Evolutionary conservation across 2,888 invertebrate genomes (phyloP), one percentile per base, ranked within the genome.

Genomic region (Phania funesta): DNA sequence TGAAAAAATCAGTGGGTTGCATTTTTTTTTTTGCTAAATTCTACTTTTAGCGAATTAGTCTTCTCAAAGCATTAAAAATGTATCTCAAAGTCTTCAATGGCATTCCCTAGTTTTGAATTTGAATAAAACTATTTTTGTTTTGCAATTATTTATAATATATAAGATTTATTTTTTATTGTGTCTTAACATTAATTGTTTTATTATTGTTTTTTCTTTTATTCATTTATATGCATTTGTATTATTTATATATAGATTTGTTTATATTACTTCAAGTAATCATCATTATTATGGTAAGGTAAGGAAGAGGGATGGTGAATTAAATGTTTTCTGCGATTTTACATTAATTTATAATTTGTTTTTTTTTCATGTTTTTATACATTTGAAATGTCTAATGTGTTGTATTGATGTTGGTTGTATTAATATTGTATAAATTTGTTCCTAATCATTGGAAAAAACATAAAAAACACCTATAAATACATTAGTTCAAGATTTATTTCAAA

Each of bases 121-220:
- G 29, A 71, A 65, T 56, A 65, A 58, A 58, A 74, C 35, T 46
- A 8, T 11, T 13, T 8, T 1, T 62, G 65, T 81, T 78, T 65
- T 81, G 78, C 83, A 81, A 75, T 80, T 71, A 83, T 75, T 75
- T 81, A 78, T 78, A n/a, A n/a, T n/a, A 81, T 67, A 71, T 79
- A 76, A 79, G 48, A 78, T 77, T 78, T 81, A 73, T 81, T 73
- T 65, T 67, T 62, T 64, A 46, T 18, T 65, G 52, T 84, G 70
- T 26, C 80, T 84, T 80, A 84, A 75, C 77, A 77, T 75, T 77
- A 70, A 74, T n/a, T n/a, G n/a, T n/a, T n/a, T n/a, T n/a, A n/a
- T 76, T 60, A 1, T 50, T 68, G 29, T 83, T 58, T 46, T 60
- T 52, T 56, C 13, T 62, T 75, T 50, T 70, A 52, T 70, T 58